Conservation (phyloP, 2,113 vertebrate genomes). For the Aegotheles bennettii region DNA sequence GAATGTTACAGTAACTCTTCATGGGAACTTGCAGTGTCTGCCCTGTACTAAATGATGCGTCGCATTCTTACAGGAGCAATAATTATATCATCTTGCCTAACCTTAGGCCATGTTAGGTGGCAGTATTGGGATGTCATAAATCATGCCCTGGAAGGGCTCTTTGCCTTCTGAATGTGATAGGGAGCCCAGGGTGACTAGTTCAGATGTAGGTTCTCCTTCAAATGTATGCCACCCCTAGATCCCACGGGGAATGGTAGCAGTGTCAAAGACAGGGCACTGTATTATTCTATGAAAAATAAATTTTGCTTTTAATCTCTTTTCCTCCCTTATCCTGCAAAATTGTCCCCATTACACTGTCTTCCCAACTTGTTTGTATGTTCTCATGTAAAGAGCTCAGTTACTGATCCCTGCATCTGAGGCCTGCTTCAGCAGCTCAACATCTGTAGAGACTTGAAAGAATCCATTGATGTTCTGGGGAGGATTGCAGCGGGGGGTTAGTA, state of each 20-base stretch:
- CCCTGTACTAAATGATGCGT: background rate
- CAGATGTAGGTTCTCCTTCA: background rate
- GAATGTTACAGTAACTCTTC: background rate
- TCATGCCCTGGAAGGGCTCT: background rate
- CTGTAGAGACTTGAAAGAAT: background rate
- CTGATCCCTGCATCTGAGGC: background rate
- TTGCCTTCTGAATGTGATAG: background rate
- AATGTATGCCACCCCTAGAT: background rate
- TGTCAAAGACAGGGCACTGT: background rate
- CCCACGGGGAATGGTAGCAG: background rate
- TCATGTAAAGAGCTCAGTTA: background rate
- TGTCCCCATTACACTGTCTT: background rate
- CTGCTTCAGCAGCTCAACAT: background rate
- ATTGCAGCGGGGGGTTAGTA: background rate
- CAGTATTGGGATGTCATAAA: background rate
- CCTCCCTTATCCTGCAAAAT: background rate
- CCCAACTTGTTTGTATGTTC: background rate
- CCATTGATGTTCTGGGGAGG: fast-evolving
- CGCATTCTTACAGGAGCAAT: background rate
- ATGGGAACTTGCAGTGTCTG: background rate
- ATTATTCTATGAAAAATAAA: background rate
- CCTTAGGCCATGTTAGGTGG: background rate
- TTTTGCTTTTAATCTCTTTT: background rate
- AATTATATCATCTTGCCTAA: background rate
- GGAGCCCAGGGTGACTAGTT: background rate